phyloP scores from a whole-genome alignment of 2,113 vertebrate species.

The Proterorhinus semilunaris region DNA sequence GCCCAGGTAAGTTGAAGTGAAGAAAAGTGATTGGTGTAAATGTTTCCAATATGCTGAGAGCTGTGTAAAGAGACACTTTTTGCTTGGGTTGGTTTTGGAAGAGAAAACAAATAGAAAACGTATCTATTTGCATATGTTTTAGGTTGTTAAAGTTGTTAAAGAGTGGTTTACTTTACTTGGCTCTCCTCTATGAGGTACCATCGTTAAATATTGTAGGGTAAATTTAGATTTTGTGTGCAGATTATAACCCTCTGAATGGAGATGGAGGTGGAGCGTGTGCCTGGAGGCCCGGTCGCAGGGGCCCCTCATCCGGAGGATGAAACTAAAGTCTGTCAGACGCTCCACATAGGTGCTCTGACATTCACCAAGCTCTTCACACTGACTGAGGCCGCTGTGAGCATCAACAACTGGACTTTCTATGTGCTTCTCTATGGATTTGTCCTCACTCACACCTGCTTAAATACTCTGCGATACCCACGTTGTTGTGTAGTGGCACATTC shows the following conservation, averaged over 20 bases:
- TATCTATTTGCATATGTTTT: too few species aligned
- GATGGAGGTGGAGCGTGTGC: conserved; percentile 85
- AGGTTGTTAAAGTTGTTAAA: too few species aligned
- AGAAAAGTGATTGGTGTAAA: too few species aligned
- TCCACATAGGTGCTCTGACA: conserved; percentile 52
- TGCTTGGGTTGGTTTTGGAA: too few species aligned
- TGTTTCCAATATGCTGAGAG: too few species aligned
- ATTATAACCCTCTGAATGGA: conserved; percentile 89
- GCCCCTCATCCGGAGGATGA: conserved; percentile 89
- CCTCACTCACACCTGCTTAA: neutral
- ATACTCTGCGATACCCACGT: too few species aligned
- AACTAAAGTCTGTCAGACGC: conserved; percentile 77
- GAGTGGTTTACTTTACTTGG: too few species aligned
- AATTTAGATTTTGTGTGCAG: conserved; percentile 61
- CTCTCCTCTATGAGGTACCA: too few species aligned
- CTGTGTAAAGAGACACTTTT: too few species aligned
- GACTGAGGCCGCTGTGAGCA: conserved; percentile 15
- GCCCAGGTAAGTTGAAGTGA: neutral
- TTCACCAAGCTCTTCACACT: neutral
- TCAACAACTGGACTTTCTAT: neutral
- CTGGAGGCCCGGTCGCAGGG: conserved; percentile 90
- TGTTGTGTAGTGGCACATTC: conserved; percentile 2
- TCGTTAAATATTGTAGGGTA: neutral
- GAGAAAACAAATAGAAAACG: too few species aligned
- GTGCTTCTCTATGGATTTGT: neutral